A percentile compares a stretch with the other conserved stretches of the same genome.
Evolutionary conservation across 2,797 vertebrate genomes (phyloP).

Genomic region (Knipowitschia caucasica): DNA sequence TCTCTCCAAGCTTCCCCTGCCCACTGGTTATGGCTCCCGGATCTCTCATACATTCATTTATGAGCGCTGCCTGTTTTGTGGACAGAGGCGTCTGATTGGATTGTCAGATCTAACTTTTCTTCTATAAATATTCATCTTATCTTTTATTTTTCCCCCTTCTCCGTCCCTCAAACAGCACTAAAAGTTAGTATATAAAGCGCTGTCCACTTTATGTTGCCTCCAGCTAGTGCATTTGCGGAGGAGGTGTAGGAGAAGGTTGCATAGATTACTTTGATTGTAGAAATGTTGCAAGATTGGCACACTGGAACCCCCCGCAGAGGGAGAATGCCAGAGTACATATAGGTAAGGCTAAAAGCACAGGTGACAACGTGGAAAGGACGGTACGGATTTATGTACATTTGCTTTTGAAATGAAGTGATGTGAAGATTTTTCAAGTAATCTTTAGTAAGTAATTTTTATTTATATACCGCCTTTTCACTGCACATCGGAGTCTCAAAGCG

Average conservation of each 20-base stretch:
- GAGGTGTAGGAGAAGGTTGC: neutral
- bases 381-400: too few species aligned
- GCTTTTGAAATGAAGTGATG: too few species aligned
- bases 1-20: slow-evolving; percentile 57
- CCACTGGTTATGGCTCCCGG: slow-evolving; percentile 61
- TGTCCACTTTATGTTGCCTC: slow-evolving; percentile 15
- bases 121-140: slow-evolving; percentile 47
- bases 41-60: slow-evolving; percentile 70
- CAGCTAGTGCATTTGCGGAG: neutral
- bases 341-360: too few species aligned
- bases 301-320: too few species aligned
- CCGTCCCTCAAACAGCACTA: slow-evolving; percentile 19
- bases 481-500: too few species aligned
- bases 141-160: slow-evolving; percentile 20
- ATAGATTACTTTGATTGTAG: neutral
- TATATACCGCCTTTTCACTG: too few species aligned
- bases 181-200: slow-evolving; percentile 26
- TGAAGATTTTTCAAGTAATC: too few species aligned
- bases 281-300: neutral
- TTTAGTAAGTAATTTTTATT: too few species aligned
- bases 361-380: too few species aligned
- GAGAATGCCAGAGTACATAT: too few species aligned
- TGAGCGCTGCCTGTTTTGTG: slow-evolving; percentile 49
- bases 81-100: slow-evolving; percentile 53
- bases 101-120: slow-evolving; percentile 58